Base-by-base conservation (phyloP, 1,140 invertebrate species). In the Hylaeus anthracinus region DNA sequence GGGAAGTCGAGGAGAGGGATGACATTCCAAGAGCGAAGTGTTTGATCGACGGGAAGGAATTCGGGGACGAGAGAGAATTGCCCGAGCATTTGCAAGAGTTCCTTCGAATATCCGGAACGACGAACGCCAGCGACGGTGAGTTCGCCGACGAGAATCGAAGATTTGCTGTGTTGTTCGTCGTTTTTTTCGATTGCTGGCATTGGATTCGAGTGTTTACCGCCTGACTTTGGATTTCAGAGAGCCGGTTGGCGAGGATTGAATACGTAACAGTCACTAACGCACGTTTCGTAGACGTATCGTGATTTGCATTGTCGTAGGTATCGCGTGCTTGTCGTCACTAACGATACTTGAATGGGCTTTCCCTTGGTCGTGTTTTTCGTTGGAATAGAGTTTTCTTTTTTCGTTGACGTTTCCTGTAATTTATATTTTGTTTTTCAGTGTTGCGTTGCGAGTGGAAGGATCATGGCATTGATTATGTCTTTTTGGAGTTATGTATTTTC, bases 11-110 rank as follows among this genome's bases (percentile, higher is more conserved):
- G 10, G 70, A 81, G 2, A 63, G 79, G 6, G 67, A 64, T 8
- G 73, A 82, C 61, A 88, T 75, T 90, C 89, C 63, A 92, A 88
- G 80, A 41, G 87, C 90, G 51, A 94, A 94, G 41, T 96, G 85
- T 92, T 93, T 96, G 37, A 94, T 96, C 56, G 95, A 96, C 86
- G 95, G 95, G 60, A 93, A 94, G 48, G 93, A 95, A 86, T 90
- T 95, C 72, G 95, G 94, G 74, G 95, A 96, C 83, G 92, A 95
- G 5, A 94, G 94, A 75, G 94, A 94, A 56, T 92, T 97, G 51
- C 97, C 97, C 0, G 95, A 94, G 83, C 97, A 97, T 91, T 93
- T 97, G 76, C 95, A 95, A 85, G 96, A 97, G 86, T 95, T 96
- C 89, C 94, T 95, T 51, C 85, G 85, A 77, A 87, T 92, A 15